These are phyloP conservation scores for Heterodera filipjevi DNA, from an alignment of 2,888 invertebrate species.

Conservation along the genomic window DNA sequence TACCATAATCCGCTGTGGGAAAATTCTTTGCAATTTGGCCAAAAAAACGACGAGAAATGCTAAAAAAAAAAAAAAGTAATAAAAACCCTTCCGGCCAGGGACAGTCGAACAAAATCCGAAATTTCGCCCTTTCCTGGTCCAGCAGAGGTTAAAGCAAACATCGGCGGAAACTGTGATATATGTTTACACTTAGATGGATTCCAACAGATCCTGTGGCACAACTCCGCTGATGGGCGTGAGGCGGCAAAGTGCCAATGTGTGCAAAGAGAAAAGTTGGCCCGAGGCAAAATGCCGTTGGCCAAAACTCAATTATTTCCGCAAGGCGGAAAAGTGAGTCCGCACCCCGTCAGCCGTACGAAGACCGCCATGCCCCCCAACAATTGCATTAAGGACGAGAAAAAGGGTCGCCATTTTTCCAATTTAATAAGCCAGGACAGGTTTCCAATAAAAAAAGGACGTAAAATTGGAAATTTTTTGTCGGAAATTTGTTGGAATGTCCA, in stretches of 20 bases:
- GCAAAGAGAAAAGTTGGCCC: background rate
- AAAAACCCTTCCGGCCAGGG: background rate
- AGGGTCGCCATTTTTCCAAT: background rate
- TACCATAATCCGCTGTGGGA: too few species aligned
- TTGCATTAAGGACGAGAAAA: background rate
- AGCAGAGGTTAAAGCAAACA: too few species aligned
- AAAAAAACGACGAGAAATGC: background rate
- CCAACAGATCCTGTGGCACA: too few species aligned
- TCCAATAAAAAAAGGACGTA: background rate
- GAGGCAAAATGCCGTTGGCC: conserved; percentile 12
- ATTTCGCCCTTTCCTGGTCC: background rate
- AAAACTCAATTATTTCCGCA: conserved; percentile 10
- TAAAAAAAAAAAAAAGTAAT: background rate
- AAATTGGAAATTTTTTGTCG: too few species aligned
- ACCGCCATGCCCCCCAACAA: too few species aligned
- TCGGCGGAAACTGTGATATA: too few species aligned
- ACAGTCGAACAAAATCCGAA: background rate
- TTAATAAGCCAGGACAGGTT: background rate
- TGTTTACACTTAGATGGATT: too few species aligned
- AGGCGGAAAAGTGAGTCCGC: conserved; percentile 2
- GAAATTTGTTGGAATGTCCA: too few species aligned
- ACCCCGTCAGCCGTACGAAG: too few species aligned
- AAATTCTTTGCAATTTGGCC: background rate
- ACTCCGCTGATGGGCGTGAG: too few species aligned
- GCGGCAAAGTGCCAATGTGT: background rate